Percentiles rank a stretch among this genome's conserved stretches.
Conservation (phyloP, 2,888 invertebrate genomes). For the Micoletzkya japonica region DNA sequence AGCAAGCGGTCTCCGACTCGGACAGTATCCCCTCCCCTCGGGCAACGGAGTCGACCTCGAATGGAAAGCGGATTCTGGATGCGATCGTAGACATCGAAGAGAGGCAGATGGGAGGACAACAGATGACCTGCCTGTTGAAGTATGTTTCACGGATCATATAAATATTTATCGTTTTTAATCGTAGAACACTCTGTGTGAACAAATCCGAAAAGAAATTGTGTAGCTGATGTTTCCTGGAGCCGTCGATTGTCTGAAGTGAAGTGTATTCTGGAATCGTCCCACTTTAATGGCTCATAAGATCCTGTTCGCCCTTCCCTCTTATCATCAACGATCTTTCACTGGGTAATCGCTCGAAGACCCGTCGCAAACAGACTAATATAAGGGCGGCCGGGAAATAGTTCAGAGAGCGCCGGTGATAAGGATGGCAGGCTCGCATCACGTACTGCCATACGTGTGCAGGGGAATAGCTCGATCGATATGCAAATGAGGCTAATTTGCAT, state of each 20-base stretch:
- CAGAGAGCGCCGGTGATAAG: conserved; percentile 6
- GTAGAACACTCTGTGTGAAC: neutral
- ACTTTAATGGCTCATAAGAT: no score
- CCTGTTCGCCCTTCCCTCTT: no score
- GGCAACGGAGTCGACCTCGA: conserved; percentile 30
- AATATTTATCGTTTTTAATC: neutral
- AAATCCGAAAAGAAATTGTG: no score
- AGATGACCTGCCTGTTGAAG: conserved; percentile 42
- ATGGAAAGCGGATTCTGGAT: conserved; percentile 46
- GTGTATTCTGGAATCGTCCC: no score
- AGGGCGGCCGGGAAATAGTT: no score
- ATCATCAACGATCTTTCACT: no score
- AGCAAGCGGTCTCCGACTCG: conserved; percentile 42
- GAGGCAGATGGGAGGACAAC: conserved; percentile 43
- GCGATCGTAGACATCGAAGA: conserved; percentile 57
- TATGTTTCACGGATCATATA: neutral
- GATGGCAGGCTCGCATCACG: no score
- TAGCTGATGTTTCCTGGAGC: no score
- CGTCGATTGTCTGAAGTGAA: no score
- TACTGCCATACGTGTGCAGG: neutral
- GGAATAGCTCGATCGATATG: neutral
- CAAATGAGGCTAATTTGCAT: neutral
- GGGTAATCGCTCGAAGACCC: no score
- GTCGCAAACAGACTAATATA: no score
- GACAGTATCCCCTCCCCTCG: conserved; percentile 34